Evolutionary conservation across 2,797 vertebrate species (phyloP), one percentile per base, ranked within the genome.

Genomic region (Poecilia picta): DNA sequence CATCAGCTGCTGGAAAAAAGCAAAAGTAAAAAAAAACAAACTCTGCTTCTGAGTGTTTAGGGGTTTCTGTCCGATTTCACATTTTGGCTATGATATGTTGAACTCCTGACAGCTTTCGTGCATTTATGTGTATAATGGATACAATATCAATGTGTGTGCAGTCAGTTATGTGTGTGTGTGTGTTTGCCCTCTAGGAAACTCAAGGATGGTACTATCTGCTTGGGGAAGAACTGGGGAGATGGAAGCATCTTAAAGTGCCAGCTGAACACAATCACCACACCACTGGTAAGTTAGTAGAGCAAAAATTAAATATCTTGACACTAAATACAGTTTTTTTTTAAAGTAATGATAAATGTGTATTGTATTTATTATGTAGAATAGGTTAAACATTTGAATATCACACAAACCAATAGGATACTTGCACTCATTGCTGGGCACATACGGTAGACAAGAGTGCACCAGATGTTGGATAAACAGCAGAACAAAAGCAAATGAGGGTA

Each of bases 161-260:
- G 25, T 75, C 51, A 15, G 43, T 31, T 80, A 41, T 80, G 15
- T 53, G 39, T 80, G 41, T 80, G 15, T 53, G 39, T 88, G 68
- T 89, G 81, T 68, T 75, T 86, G 33, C 79, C 76, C 31, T 73
- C 10, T 86, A 98, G 97, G 96, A 96, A 72, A 91, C 97, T 91
- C 94, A 90, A 3, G 97, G 97, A 87, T 99, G 98, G 97, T 98
- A 97, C 89, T 97, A 97, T 81, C 95, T 99, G 45, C 96, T 98
- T 0, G 96, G 93, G 18, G 95, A 97, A 91, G 95, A 96, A 73
- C 91, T 97, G 83, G 98, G 98, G 79, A 94, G 91, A 86, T 97
- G 94, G 80, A 98, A 98, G 83, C 98, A 98, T 90, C 93, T 99
- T 84, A 97, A 96, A 94, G 97, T 97, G 83, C 95, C 96, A 45